Evolutionary conservation across 92 coral and sea anemone genomes (phyloP), one percentile per base, ranked within the genome.

Genomic region (Hydrozoanthus gracilis): DNA sequence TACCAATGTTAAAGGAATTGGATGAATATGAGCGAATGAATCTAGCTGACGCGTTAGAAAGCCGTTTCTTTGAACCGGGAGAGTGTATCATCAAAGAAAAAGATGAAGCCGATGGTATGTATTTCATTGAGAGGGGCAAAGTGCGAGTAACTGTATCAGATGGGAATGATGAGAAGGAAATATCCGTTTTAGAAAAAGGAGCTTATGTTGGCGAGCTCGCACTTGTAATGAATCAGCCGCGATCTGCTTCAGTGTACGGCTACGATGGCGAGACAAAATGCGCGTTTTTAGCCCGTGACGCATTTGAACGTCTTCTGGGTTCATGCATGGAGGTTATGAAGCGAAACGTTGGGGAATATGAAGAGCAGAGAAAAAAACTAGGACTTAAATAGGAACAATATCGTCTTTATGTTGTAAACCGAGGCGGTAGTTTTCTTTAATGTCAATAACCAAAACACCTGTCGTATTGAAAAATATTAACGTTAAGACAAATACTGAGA

Each of bases 251-350:
- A 4, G 92, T 97, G 27, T 93, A 90, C 78, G 93, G 95, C 10
- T 72, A 58, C 65, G 96, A 95, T 11, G 98, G 90, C 71, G 89
- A 83, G 55, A 91, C 92, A 8, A 97, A 97, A 51, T 97, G 98
- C 82, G 98, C 98, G 3, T 76, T 89, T 35, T 83, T 97, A 66
- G 93, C 92, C 49, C 91, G 93, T 7, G 99, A 90, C 54, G 99
- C 99, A 17, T 97, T 97, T 71, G 99, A 97, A 73, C 93, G 99
- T 44, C 95, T 97, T 39, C 93, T 97, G 7, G 99, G 99, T 7
- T 95, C 99, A 1, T 95, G 98, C 68, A 93, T 91, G 96, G 99
- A 97, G 16, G 93, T 97, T 50, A 97, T 97, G 99, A 97, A 95
- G 72, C 91, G 99, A 84, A 97, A 97, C 84, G 92, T 94, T 14